Base-by-base conservation (phyloP, 1,140 invertebrate species). In the Musca vetustissima region DNA sequence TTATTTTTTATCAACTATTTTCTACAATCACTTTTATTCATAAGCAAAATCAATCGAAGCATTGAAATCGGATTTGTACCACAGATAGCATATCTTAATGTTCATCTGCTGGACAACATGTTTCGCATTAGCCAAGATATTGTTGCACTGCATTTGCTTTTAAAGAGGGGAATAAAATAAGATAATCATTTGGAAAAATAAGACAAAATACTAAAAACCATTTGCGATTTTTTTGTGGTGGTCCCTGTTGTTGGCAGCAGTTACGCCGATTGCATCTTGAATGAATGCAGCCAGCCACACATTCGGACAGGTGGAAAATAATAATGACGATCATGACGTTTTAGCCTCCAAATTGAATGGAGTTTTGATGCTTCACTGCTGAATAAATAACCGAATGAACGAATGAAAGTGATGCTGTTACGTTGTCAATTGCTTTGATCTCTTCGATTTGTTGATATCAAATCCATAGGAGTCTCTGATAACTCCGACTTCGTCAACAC, bases 71-170 rank as follows among this genome's bases (percentile, higher is more conserved):
- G 53, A 57, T 57, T 57, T n/a, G 15, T 15, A 28, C 4, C 36
- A 32, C 4, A 19, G 53, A 57, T 57, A 57, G 13, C 53, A 57
- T 57, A 57, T 57, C 53, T 57, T 28, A 57, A 57, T 57, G 53
- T 57, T 28, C 53, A 57, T 57, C 53, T 25, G 15, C 25, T 57
- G 24, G 25, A 57, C 24, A 28, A 57, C 53, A 57, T 25, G 53
- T 57, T 13, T 43, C 36, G 11, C 36, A 43, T 43, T 43, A 43
- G 36, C 36, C 6, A 13, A 2, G 36, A 43, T 43, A 43, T 13
- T 43, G 1, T 9, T 43, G 36, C 36, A 7, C 1, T 9, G 36
- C 1, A 2, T 6, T 43, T 43, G 6, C 11, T 43, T 43, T 43
- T 43, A 7, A 6, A 13, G 36, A 43, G 36, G 36, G 36, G 36